Percentiles rank a stretch among this genome's conserved stretches.
Evolutionary conservation across 2,113 vertebrate genomes (phyloP).

Genomic region (Amphiprion ocellaris): DNA sequence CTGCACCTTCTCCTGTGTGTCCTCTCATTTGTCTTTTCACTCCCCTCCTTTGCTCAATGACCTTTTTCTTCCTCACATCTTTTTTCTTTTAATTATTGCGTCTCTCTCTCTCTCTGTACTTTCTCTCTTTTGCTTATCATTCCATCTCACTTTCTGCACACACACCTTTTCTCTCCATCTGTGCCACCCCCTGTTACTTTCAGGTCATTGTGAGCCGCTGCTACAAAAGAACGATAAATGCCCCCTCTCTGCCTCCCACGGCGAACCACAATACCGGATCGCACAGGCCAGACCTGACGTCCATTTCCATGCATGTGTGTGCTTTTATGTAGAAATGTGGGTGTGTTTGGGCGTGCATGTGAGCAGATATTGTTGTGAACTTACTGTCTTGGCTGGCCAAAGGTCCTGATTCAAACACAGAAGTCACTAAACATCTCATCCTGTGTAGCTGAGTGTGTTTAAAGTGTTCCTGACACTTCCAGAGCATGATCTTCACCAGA

Average conservation of each 20-base stretch:
- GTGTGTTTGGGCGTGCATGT: not conserved
- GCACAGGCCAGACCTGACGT: conserved; percentile 24
- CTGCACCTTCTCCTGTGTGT: not conserved
- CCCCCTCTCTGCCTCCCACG: conserved; percentile 46
- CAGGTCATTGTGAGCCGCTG: conserved; percentile 57
- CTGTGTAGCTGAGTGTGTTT: not conserved
- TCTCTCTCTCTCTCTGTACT: not conserved
- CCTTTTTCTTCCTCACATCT: not conserved
- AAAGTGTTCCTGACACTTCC: not conserved
- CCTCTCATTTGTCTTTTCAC: not conserved
- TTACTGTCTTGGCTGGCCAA: not conserved
- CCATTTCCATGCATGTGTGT: conserved; percentile 23
- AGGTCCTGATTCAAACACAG: not conserved
- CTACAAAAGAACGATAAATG: conserved; percentile 56
- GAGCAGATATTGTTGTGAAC: not conserved
- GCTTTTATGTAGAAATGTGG: not conserved
- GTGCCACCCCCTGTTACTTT: conserved; percentile 58
- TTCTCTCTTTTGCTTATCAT: not conserved
- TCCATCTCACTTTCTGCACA: conserved; percentile 26
- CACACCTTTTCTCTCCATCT: conserved; percentile 31
- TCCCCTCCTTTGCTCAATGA: not conserved
- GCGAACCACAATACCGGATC: conserved; percentile 54
- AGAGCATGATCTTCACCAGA: not conserved
- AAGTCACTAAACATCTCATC: not conserved
- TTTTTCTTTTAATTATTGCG: fast-evolving